A percentile compares a stretch with the other conserved stretches of the same genome.
These are phyloP conservation scores for Stenotaenia linearis DNA, from an alignment of 2,888 invertebrate genomes.

Conservation along the genomic window DNA sequence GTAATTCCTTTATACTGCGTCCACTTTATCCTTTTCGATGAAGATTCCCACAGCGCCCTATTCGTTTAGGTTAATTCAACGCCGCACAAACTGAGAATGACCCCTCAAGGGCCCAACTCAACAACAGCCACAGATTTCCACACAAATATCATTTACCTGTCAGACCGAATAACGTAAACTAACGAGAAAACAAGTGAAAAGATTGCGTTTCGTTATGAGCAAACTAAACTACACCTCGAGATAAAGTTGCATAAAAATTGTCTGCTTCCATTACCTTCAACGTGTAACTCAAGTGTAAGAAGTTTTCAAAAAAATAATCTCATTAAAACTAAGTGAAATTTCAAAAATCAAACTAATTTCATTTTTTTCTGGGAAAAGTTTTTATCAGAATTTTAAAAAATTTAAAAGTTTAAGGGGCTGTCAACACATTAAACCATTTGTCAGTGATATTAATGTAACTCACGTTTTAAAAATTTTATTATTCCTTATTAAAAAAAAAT, in stretches of 20 bases:
- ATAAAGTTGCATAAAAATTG: neutral
- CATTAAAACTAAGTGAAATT: neutral
- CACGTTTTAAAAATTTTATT: too few species aligned
- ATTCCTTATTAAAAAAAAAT: too few species aligned
- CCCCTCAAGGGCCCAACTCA: neutral
- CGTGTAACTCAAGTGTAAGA: neutral
- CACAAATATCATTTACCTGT: neutral
- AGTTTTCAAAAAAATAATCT: neutral
- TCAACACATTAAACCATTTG: too few species aligned
- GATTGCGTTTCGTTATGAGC: neutral
- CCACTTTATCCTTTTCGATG: neutral
- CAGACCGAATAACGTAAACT: neutral
- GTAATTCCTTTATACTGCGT: neutral
- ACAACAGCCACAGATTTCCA: neutral
- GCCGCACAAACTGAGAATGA: neutral
- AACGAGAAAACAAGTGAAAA: neutral
- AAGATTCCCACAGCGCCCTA: neutral
- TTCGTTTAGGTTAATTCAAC: neutral
- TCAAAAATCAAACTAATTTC: too few species aligned
- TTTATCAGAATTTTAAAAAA: too few species aligned
- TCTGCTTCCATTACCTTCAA: neutral
- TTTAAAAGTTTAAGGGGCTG: too few species aligned
- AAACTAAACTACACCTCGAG: neutral
- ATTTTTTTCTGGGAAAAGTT: too few species aligned
- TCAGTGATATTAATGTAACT: too few species aligned